These are phyloP conservation scores for Asteroscopus sphinx DNA, from an alignment of 2,888 invertebrate species.

Conservation along the genomic window DNA sequence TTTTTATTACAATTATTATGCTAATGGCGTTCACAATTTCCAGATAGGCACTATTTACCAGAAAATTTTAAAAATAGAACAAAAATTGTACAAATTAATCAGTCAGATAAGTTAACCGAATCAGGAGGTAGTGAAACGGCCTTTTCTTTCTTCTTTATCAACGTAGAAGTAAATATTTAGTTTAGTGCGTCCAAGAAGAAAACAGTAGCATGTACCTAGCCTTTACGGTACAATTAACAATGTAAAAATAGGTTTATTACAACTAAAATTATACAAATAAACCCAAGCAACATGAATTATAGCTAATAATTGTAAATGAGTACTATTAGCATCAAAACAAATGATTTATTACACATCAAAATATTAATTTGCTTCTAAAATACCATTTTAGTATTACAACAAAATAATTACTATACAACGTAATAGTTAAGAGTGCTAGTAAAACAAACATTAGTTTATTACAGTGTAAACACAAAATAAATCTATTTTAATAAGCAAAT, in stretches of 20 bases:
- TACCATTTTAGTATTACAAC: conserved; percentile 37
- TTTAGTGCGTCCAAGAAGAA: no score
- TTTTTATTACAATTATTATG: no score
- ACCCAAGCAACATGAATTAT: conserved; percentile 16
- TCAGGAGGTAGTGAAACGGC: no score
- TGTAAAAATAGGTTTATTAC: conserved; percentile 27
- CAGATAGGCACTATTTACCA: no score
- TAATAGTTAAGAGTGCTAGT: conserved; percentile 56
- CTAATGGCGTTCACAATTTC: no score
- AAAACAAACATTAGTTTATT: conserved; percentile 62
- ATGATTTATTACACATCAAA: conserved; percentile 46
- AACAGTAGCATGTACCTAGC: background rate
- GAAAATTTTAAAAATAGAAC: no score
- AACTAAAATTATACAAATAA: conserved; percentile 33
- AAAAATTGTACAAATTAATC: no score
- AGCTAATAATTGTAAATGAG: conserved; percentile 37
- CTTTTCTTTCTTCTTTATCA: background rate
- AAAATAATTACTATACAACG: conserved; percentile 46
- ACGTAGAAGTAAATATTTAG: no score
- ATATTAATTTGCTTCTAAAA: conserved; percentile 40
- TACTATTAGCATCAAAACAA: conserved; percentile 33
- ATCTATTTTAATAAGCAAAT: conserved; percentile 84
- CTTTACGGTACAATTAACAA: conserved; percentile 1
- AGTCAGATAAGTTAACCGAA: no score
- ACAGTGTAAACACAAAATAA: conserved; percentile 79